These are phyloP conservation scores for Stratiolaelaps scimitus DNA, from an alignment of 1,140 invertebrate genomes.

Conservation along the genomic window DNA sequence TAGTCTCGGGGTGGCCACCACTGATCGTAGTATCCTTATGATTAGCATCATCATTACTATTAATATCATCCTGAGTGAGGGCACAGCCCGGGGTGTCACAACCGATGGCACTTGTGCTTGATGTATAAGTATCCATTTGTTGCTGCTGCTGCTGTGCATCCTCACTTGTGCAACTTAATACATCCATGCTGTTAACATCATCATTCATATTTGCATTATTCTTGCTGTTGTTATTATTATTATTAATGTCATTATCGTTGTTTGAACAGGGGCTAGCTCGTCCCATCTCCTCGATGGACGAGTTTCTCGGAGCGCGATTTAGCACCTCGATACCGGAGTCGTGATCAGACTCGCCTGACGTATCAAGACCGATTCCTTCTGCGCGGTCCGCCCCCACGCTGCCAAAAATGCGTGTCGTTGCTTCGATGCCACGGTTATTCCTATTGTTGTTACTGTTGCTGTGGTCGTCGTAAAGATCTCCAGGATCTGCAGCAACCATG, in stretches of 20 bases:
- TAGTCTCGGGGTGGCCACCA: no score
- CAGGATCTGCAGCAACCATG: no score
- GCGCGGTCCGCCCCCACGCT: no score
- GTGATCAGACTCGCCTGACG: slow-evolving; percentile 10
- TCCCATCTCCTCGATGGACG: slow-evolving; percentile 1
- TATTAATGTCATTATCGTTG: background rate
- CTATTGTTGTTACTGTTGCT: no score
- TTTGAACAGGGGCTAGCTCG: background rate
- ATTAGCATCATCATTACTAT: no score
- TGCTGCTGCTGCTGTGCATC: no score
- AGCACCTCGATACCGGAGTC: slow-evolving; percentile 24
- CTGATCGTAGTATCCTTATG: no score
- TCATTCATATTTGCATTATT: background rate
- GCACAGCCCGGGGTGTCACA: no score
- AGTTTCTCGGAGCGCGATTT: slow-evolving; percentile 15
- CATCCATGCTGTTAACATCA: background rate
- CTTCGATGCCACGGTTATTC: background rate
- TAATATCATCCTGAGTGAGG: no score
- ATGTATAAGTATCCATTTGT: no score
- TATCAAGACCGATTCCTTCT: background rate
- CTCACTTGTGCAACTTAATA: background rate
- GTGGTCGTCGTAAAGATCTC: no score
- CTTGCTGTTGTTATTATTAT: background rate
- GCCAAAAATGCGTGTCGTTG: background rate
- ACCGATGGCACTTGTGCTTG: no score